Evolutionary conservation across 1,140 invertebrate genomes (phyloP), one percentile per base, ranked within the genome.

Genomic region (Galendromus occidentalis): DNA sequence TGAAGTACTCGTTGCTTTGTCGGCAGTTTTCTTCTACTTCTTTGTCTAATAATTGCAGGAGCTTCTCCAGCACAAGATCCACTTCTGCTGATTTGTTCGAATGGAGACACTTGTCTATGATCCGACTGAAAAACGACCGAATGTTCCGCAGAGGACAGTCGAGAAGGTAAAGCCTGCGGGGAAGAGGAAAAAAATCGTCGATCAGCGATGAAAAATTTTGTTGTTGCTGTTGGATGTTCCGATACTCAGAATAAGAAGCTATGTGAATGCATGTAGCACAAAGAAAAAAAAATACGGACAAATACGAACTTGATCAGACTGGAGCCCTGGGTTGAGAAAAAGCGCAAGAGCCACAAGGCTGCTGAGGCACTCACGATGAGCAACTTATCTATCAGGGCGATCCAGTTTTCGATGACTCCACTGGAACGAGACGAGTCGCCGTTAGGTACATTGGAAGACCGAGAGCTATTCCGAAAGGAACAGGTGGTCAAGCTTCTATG

Each of bases 1-100:
- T 70, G 68, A 80, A 80, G 67, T 79, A 80, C 66, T 79, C 76
- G 5, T 69, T 71, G 66, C 75, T 77, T 20, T 76, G 75, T 71
- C 77, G 76, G 69, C 75, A 75, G 64, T 76, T 74, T 66, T 79
- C 76, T 22, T 76, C 71, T 2, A 79, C 78, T 67, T 79, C 78
- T 69, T 76, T 76, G 30, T 75, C 71, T 33, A 80, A 67, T 70
- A 79, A 70, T 25, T 70, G 68, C 7, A 79, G 66, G 30, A 79
- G 64, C 41, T 71, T 63, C 29, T 74, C 73, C 45, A 79, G 68
- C 12, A 79, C 67, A 20, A 69, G 69, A 67, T 76, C 70, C 66
- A 75, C 51, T 33, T 59, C 51, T 25, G 51, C 14, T 25, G 20
- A 39, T 41, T 33, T 18, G 47, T 29, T 68, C 45, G 18, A 18